Evolutionary conservation across 2,113 vertebrate genomes (phyloP), one percentile per base, ranked within the genome.

Genomic region (Procavia capensis): DNA sequence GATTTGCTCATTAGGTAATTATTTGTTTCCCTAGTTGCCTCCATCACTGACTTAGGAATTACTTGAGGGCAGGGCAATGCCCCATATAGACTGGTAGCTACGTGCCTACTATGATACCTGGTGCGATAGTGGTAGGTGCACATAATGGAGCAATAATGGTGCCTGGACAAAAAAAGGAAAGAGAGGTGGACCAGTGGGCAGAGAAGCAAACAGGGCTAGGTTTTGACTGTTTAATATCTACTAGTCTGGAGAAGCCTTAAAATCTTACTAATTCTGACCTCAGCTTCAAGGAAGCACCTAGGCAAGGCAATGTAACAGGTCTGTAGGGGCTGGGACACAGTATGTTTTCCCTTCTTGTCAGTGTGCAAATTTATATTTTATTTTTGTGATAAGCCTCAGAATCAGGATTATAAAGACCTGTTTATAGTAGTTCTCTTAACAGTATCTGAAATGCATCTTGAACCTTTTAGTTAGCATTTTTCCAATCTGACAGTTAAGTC

Each of bases 301-400:
- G 39, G 41, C 29, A 41, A 93, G 20, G 57, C n/a, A 43, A 13
- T 57, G 4, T 25, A 31, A 75, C 74, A 79, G 78, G 29, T 68
- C 36, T 64, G 24, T 25, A 25, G 0, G 34, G 34, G 72, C 50
- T 47, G 81, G 36, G 0, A 22, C 29, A 68, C 8, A 78, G 20
- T 36, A 50, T 29, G 76, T 24, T 81, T 41, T 4, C 75, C 16
- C 63, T 57, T 70, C 61, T 5, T 50, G 39, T 93, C 85, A 61
- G 34, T 79, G 86, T 54, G 17, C 68, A 50, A 92, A 93, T 54
- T 76, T 14, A 0, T 19, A 54, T 54, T 92, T 96, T 94, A 90
- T 93, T 79, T 84, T 85, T 80, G 59, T 20, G 7, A 2, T 29
- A 76, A 70, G 78, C 90, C 92, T 95, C 64, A 84, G 64, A 87